Percentiles rank a stretch among this genome's conserved stretches.
Evolutionary conservation across 2,888 invertebrate species (phyloP).

Genomic region (Cheilosia variabilis): DNA sequence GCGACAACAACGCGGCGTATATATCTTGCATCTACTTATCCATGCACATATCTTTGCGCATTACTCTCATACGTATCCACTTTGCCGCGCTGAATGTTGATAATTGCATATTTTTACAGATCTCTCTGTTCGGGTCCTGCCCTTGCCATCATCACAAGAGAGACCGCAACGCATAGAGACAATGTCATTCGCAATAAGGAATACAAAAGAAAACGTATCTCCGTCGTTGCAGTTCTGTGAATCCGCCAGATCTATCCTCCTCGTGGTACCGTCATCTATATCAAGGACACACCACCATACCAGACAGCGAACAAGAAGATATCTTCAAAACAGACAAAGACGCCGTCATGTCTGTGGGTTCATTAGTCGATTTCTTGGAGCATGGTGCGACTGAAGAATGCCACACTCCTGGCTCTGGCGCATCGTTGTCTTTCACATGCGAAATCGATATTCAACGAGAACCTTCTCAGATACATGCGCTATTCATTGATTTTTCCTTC

Average conservation of each 20-base stretch:
- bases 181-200: conserved; percentile 50
- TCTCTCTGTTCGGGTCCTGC: background rate
- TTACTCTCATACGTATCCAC: background rate
- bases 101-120: conserved; percentile 68
- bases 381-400: conserved; percentile 38
- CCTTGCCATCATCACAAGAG: conserved; percentile 20
- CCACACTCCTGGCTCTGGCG: conserved; percentile 17
- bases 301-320: conserved; percentile 9
- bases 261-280: conserved; percentile 9
- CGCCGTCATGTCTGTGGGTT: conserved; percentile 72
- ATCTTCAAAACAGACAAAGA: conserved; percentile 63
- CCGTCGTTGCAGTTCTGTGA: conserved; percentile 32
- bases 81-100: conserved; percentile 29
- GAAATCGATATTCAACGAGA: conserved; percentile 28
- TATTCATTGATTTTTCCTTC: conserved; percentile 8
- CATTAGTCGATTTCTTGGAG: conserved; percentile 73
- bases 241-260: conserved; percentile 14
- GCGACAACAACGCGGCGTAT: background rate
- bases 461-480: background rate
- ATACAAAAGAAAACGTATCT: conserved; percentile 27
- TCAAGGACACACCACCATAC: conserved; percentile 20
- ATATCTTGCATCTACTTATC: conserved; percentile 70
- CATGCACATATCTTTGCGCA: conserved; percentile 52
- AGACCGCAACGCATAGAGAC: conserved; percentile 23
- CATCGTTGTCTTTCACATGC: background rate